Evolutionary conservation across 92 coral and sea anemone genomes (phyloP), one percentile per base, ranked within the genome.

Genomic region (Micromussa lordhowensis): DNA sequence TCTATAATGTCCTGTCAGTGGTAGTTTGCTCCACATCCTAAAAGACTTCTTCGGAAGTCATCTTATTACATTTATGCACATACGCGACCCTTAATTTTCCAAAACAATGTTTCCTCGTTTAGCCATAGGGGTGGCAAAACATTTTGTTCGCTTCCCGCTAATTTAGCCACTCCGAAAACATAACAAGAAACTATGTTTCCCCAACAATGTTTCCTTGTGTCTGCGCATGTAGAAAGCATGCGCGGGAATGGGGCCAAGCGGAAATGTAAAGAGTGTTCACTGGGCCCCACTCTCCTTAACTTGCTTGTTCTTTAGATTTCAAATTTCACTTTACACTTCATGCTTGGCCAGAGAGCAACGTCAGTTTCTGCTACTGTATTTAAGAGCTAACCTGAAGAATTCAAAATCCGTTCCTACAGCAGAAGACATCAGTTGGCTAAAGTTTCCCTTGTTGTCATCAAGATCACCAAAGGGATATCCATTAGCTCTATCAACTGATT

Each of bases 351-450:
- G 29, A 6, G n/a, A 63, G 69, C 69, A 63, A 7, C 69, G 14
- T 0, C 2, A 63, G 69, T 24, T 22, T 22, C 34, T 3, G 32
- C 26, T 66, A 28, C 34, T 66, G 81, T 1, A 24, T 44, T 44
- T 17, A 24, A 82, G 89, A 95, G 95, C 96, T 93, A 81, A 96
- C 95, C 90, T 95, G 90, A 97, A 95, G 85, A 95, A 97, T 79
- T 95, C 99, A 91, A 97, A 97, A 75, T 97, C 99, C 0, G 99
- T 93, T 68, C 98, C 99, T 28, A 93, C 99, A 71, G 99, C 99
- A 21, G 94, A 91, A 22, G 99, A 95, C 94, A 97, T 87, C 88
- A 97, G 86, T 24, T 96, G 93, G 75, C 94, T 91, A 69, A 97
- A 89, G 86, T 97, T 97, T 73, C 97, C 89, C 55, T 82, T 92